Percentiles rank a stretch among this genome's conserved stretches.
phyloP scores from a whole-genome alignment of 2,888 invertebrate species.

The Himalopsyche anomala region DNA sequence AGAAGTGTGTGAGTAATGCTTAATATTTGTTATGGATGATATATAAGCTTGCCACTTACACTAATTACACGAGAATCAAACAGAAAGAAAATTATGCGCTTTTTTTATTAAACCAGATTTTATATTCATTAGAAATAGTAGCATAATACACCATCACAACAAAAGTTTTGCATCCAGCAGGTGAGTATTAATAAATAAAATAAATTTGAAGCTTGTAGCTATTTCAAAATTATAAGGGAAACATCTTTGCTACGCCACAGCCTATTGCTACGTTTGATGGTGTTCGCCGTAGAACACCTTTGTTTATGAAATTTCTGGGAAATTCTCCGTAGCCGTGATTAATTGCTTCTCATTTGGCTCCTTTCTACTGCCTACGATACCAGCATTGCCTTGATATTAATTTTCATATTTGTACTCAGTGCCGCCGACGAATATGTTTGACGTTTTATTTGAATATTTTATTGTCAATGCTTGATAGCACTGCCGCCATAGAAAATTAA shows the following conservation, averaged over 20 bases:
- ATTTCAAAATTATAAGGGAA: neutral
- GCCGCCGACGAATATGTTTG: neutral
- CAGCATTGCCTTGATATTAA: conserved; percentile 2
- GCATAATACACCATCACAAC: no score
- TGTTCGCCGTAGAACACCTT: conserved; percentile 7
- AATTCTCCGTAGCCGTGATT: conserved; percentile 11
- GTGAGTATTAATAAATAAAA: no score
- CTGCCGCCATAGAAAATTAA: neutral
- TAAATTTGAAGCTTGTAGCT: no score
- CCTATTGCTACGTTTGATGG: neutral
- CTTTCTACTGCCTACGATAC: neutral
- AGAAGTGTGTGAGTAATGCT: neutral
- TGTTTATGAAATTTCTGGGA: conserved; percentile 33
- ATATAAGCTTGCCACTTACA: no score
- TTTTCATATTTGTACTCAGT: neutral
- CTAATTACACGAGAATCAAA: no score
- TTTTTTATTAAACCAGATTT: no score
- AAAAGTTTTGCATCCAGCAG: no score
- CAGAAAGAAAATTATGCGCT: no score
- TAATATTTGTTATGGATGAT: no score
- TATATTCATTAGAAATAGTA: no score
- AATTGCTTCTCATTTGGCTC: neutral
- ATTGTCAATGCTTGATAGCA: conserved; percentile 16
- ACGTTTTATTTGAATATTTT: neutral
- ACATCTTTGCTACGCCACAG: conserved; percentile 11